These are phyloP conservation scores for Mustela nigripes DNA, from an alignment of 2,113 vertebrate species.

Conservation along the genomic window DNA sequence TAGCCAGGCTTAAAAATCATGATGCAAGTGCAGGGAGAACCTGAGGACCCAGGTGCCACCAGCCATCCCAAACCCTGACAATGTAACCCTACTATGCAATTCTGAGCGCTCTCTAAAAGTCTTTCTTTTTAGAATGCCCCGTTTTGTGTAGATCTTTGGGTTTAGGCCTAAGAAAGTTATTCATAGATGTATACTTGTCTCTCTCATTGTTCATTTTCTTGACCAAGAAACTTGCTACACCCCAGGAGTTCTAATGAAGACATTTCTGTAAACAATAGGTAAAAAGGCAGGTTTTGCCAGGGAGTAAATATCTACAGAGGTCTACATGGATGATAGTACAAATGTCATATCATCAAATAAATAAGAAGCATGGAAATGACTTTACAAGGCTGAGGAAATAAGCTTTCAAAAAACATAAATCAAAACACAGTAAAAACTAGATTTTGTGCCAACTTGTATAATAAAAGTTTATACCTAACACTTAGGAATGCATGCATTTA, in stretches of 20 bases:
- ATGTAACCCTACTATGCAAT: background rate
- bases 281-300: background rate
- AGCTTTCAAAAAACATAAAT: background rate
- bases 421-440: background rate
- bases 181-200: background rate
- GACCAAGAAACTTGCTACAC: background rate
- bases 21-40: background rate
- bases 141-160: background rate
- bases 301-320: background rate
- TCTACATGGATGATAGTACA: background rate
- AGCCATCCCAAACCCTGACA: background rate
- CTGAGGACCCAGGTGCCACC: background rate
- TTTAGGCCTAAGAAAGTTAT: conserved; percentile 1
- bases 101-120: background rate
- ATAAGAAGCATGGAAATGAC: background rate
- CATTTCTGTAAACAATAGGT: background rate
- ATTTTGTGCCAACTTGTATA: background rate
- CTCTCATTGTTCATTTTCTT: background rate
- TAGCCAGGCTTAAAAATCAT: background rate
- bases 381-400: background rate
- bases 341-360: background rate
- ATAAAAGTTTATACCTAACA: background rate
- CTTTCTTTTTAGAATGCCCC: background rate
- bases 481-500: background rate
- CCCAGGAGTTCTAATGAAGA: background rate